Evolutionary conservation across 2,888 invertebrate species (phyloP), one percentile per base, ranked within the genome.

Genomic region (Phoenoteleia sp.): DNA sequence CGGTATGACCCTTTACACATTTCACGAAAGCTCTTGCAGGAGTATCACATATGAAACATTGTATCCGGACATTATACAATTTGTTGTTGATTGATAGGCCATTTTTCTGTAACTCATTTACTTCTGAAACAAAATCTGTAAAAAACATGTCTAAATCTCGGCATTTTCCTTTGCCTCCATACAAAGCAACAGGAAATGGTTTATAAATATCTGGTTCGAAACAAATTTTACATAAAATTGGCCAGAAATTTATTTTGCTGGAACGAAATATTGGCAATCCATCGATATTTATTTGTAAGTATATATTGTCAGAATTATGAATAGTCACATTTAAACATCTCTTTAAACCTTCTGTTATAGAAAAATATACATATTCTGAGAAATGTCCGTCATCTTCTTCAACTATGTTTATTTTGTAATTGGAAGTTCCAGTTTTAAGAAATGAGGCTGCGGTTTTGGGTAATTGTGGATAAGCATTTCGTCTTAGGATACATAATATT

Each of bases 21-120:
- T 87, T 86, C 7, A 87, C 15, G 7, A 82, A 83, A 36, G 85
- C 60, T 47, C 88, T 71, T 19, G 74, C 87, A 1, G 85, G 88
- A 11, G 81, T 83, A 29, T 88, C 87, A 1, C 83, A 86, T n/a
- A 81, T 56, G 33, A 87, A 80, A 17, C 74, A 85, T 60, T 86
- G 86, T 29, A 88, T 39, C 1, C 42, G 7, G 19, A 86, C 56
- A 15, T 62, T 13, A 47, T 69, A 87, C 0, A 13, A 19, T 19
- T 75, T 77, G 1, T 33, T 64, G 64, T 74, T 11, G n/a, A 82
- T 74, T 1, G 25, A 23, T 3, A 86, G 69, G 15, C 80, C 87
- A 52, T 74, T 49, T 23, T 33, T 58, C 2, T 72, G 58, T 33
- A 86, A 69, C 7, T 77, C 1, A 52, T 85, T 85, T 0, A 84